These are phyloP conservation scores for Ambastaia sidthimunki DNA, from an alignment of 2,797 vertebrate species.

Conservation along the genomic window DNA sequence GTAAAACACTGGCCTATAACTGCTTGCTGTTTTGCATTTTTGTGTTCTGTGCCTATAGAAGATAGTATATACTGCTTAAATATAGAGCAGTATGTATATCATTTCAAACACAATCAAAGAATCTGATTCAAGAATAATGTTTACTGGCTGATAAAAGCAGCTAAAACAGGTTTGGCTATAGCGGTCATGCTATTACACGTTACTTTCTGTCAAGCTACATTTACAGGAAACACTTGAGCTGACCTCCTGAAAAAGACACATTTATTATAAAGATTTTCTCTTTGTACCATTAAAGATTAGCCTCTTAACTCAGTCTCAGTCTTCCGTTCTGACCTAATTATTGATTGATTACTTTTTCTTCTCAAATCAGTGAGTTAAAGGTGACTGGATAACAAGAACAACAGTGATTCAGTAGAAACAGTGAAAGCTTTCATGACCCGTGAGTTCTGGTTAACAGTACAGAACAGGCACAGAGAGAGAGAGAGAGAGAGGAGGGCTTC, in stretches of 20 bases:
- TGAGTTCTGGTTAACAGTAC: constrained; percentile 7
- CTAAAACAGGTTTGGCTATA: no score
- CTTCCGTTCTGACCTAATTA: constrained; percentile 76
- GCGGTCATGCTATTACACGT: constrained; percentile 14
- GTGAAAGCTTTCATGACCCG: not conserved
- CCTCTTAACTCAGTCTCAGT: constrained; percentile 61
- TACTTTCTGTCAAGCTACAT: constrained; percentile 8
- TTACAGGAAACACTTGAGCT: constrained; percentile 60
- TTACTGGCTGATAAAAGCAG: no score
- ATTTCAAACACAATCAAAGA: no score
- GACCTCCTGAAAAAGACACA: constrained; percentile 33
- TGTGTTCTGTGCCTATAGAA: no score
- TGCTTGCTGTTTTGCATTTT: no score
- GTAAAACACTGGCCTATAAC: constrained; percentile 27
- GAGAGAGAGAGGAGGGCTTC: not conserved
- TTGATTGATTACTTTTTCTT: constrained; percentile 69
- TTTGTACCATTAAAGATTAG: constrained; percentile 77
- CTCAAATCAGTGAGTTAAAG: constrained; percentile 67
- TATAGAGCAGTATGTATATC: no score
- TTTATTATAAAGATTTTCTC: constrained; percentile 81
- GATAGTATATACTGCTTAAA: no score
- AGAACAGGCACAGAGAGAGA: constrained; percentile 36
- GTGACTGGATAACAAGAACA: constrained; percentile 74
- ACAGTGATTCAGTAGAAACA: constrained; percentile 14
- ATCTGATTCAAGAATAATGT: no score